A percentile compares a stretch with the other conserved stretches of the same genome.
Evolutionary conservation across 30 jellyfish, hydroid and myxozoan genomes (phyloP).

Genomic region (Catostylus mosaicus): DNA sequence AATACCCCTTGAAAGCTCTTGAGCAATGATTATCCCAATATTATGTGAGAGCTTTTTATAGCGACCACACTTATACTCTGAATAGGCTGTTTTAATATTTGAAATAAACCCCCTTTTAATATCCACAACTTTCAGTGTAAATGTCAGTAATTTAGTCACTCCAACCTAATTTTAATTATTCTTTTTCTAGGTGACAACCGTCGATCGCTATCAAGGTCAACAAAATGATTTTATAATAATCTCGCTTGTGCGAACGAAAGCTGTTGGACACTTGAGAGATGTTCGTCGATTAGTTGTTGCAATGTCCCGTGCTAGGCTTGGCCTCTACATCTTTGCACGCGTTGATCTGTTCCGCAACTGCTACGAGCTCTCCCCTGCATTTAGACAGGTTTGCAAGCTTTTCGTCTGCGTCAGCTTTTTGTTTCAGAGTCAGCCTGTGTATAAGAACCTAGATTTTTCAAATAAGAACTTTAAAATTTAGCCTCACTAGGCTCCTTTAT

Average conservation of each 20-base stretch:
- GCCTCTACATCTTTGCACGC: conserved; percentile 95
- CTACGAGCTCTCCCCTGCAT: conserved; percentile 92
- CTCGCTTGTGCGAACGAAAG: conserved; percentile 93
- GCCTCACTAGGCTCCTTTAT: too few species aligned
- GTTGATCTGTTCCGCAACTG: conserved; percentile 87
- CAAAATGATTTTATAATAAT: conserved; percentile 96
- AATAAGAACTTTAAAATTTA: too few species aligned
- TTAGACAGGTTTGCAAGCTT: conserved; percentile 75
- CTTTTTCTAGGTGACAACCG: conserved; percentile 87
- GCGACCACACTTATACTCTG: too few species aligned
- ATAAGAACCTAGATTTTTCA: too few species aligned
- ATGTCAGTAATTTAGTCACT: not conserved
- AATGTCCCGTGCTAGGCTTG: conserved; percentile 99
- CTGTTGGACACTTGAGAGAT: conserved; percentile 98
- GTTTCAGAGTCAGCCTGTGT: too few species aligned
- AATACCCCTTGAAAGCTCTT: too few species aligned
- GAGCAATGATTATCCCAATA: too few species aligned
- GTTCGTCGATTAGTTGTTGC: conserved; percentile 99
- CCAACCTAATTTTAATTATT: not conserved
- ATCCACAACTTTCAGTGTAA: not conserved
- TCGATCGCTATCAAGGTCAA: conserved; percentile 99
- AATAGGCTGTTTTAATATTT: too few species aligned
- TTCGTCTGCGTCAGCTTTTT: too few species aligned
- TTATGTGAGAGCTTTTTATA: too few species aligned
- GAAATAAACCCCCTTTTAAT: too few species aligned